Base-by-base conservation (phyloP, 1,140 invertebrate species). In the Wiebesia pumilae region DNA sequence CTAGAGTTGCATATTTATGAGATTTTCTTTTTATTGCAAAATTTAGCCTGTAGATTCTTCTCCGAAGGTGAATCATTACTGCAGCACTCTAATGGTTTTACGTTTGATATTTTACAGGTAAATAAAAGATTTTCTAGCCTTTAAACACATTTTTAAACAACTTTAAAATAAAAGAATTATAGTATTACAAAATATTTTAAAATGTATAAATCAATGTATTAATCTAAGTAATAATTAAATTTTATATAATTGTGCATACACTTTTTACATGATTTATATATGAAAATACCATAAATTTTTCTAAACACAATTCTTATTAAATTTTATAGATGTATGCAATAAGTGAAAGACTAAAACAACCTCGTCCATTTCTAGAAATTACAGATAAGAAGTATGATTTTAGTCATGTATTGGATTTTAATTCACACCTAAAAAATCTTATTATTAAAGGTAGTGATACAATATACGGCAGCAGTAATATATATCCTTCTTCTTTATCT, bases 341-440 rank as follows among this genome's bases (percentile, higher is more conserved):
- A 77, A 98, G 97, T 90, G 96, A 98, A 92, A 95, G 98, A 89
- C 94, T 98, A 19, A 97, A 97, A 91, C 95, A 97, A 88, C 97
- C 98, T 0, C 97, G 98, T 92, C 97, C 98, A 33, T 94, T 95
- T 4, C 94, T 95, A 79, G 95, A 97, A 94, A 95, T 96, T 75
- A 93, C 95, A 84, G 96, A 96, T 87, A 95, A 95, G 91, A 94
- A 95, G 90, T 96, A 96, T 90, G 97, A 99, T 93, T 97, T 99
- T 87, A 97, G 97, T 89, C 97, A 98, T 91, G 96, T 99, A 12
- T 91, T 99, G 82, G 98, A 99, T 91, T 97, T 98, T 90, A 97
- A 97, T 91, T 97, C 96, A 1, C 96, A 97, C 89, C 90, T 98
- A 16, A 95, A 94, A 33, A 94, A 92, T 24, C 91, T 98, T 0